Evolutionary conservation across 1,140 invertebrate genomes (phyloP).

Genomic region (Dinothrombium tinctorium): DNA sequence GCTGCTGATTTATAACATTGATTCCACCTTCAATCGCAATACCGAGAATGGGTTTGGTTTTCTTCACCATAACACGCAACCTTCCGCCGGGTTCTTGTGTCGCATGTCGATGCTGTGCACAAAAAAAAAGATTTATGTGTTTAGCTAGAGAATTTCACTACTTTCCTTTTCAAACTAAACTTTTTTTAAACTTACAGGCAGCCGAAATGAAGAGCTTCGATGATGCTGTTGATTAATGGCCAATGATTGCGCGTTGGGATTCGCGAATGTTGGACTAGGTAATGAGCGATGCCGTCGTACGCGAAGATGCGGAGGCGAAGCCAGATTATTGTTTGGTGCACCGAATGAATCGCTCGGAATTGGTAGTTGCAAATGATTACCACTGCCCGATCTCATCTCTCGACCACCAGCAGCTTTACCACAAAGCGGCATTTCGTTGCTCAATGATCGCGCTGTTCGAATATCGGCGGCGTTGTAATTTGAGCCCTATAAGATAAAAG

Average conservation of each 20-base stretch:
- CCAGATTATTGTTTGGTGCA: too few relatives aligned
- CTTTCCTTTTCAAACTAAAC: neutral
- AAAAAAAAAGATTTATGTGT: neutral
- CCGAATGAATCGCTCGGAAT: conserved; percentile 2
- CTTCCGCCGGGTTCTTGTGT: conserved; percentile 54
- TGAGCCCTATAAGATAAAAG: too few relatives aligned
- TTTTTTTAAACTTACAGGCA: conserved; percentile 10
- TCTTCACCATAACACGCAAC: conserved; percentile 43
- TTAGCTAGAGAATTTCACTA: neutral
- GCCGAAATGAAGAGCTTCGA: conserved; percentile 12
- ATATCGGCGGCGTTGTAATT: too few relatives aligned
- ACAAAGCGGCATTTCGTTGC: too few relatives aligned
- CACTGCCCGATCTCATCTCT: neutral
- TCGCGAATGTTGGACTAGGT: conserved; percentile 11
- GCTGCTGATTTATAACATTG: conserved; percentile 62
- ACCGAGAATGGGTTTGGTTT: conserved; percentile 74
- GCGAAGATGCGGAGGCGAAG: conserved; percentile 5
- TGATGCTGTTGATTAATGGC: conserved; percentile 5
- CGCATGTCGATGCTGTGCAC: conserved; percentile 23
- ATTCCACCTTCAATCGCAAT: conserved; percentile 89
- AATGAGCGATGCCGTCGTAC: conserved; percentile 14
- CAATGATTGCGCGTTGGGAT: conserved; percentile 3
- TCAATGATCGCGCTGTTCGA: too few relatives aligned
- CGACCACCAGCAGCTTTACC: neutral
- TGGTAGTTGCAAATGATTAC: neutral